These are phyloP conservation scores for Thinocorus orbignyianus DNA, from an alignment of 2,113 vertebrate genomes.

Conservation along the genomic window DNA sequence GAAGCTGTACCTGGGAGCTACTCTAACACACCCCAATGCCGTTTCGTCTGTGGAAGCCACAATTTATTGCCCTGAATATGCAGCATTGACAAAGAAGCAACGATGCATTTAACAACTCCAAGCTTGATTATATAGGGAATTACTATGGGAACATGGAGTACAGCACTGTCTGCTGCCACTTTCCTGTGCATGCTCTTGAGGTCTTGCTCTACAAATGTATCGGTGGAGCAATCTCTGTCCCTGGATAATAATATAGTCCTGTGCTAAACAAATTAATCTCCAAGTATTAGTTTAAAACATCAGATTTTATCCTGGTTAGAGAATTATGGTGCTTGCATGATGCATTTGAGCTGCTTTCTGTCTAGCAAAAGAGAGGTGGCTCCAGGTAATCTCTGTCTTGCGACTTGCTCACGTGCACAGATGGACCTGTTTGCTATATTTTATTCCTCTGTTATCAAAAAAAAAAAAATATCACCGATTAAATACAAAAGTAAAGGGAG, in stretches of 20 bases:
- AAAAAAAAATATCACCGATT: no score
- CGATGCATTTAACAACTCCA: background rate
- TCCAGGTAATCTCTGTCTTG: no score
- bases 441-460: background rate
- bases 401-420: rapidly evolving
- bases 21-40: rapidly evolving
- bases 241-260: background rate
- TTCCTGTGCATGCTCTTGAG: background rate
- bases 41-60: background rate
- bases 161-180: background rate
- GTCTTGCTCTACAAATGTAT: background rate
- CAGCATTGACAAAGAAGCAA: background rate
- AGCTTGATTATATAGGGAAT: background rate
- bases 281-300: background rate
- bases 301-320: background rate
- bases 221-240: background rate
- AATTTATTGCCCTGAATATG: background rate
- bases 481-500: background rate
- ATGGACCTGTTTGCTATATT: background rate
- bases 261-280: background rate
- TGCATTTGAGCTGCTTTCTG: background rate
- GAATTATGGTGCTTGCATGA: background rate
- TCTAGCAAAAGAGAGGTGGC: no score
- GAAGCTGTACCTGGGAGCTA: background rate
- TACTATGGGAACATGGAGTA: background rate